Conservation (phyloP, 2,797 vertebrate species). For the Trematomus bernacchii region DNA sequence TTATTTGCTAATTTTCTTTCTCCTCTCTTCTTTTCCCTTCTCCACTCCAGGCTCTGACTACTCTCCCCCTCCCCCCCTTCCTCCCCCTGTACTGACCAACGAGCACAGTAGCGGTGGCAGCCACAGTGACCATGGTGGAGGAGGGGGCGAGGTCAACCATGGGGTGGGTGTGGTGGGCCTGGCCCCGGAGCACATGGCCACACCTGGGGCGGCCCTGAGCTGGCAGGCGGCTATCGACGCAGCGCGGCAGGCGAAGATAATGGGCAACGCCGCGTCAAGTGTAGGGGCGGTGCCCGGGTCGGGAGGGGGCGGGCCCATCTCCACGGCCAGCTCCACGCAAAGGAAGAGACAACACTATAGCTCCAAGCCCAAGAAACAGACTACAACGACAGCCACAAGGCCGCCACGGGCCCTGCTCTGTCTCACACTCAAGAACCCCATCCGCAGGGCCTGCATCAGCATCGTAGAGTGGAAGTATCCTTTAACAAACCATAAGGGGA, state of each 20-base stretch:
- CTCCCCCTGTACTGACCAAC: conserved; percentile 86
- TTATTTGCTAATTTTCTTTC: conserved; percentile 29
- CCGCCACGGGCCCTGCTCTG: conserved; percentile 96
- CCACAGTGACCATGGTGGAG: conserved; percentile 87
- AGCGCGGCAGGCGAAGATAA: conserved; percentile 96
- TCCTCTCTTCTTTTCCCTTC: conserved; percentile 36
- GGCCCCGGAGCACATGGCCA: conserved; percentile 95
- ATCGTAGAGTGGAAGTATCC: conserved; percentile 99
- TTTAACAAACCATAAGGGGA: conserved; percentile 66
- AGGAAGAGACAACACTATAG: conserved; percentile 95
- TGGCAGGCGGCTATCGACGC: conserved; percentile 99
- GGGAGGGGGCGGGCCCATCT: conserved; percentile 91
- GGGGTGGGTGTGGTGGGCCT: conserved; percentile 91
- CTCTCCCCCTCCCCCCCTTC: conserved; percentile 91
- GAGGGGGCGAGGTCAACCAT: conserved; percentile 81
- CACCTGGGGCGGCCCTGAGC: conserved; percentile 93
- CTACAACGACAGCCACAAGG: conserved; percentile 91
- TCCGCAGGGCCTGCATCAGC: conserved; percentile 97
- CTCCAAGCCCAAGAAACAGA: conserved; percentile 97
- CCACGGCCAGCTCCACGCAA: conserved; percentile 96
- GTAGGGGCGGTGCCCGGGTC: conserved; percentile 71
- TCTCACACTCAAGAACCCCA: conserved; percentile 98
- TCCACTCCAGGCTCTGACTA: conserved; percentile 88
- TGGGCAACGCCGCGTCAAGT: conserved; percentile 87
- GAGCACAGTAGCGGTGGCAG: conserved; percentile 76